Base-by-base conservation (phyloP, 1,140 invertebrate genomes). In the Zaprionus ghesquierei region DNA sequence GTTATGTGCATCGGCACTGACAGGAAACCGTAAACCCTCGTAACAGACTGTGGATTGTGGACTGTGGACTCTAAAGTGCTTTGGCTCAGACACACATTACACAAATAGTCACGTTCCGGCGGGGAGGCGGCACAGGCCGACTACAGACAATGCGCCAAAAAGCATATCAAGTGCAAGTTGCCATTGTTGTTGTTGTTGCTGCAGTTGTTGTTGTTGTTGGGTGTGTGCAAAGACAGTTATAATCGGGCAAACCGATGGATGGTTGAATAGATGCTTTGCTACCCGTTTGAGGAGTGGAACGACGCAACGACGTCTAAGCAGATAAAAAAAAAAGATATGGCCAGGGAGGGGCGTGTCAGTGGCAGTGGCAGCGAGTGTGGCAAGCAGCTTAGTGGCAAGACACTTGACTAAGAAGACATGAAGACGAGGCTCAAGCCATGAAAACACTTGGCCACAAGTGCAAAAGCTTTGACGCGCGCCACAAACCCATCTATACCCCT, bases 61-160 rank as follows among this genome's bases (percentile, higher is more conserved):
- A 63, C 54, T 53, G 33, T 29, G 35, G 76, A 71, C 77, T 68
- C 49, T 76, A 66, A 79, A 68, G 66, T 66, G 80, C 35, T 20
- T 22, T 60, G 70, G 49, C 62, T 51, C 55, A 81, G 69, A 64
- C 54, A 76, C 54, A 76, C 66, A 75, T 77, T 63, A 77, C 63
- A 54, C 66, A 33, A 78, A 86, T 81, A 81, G 78, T 86, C 81
- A 87, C 82, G 82, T 81, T 68, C 68, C n/a, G n/a, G n/a, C n/a
- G n/a, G n/a, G 10, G 49, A 38, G 41, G 66, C 60, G 58, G 2
- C n/a, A 31, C 22, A 22, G n/a, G n/a, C n/a, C n/a, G 25, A 4
- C 1, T 4, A 20, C 10, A 49, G 60, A 50, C 41, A 66, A 56
- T 56, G 53, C 53, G 53, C 38, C 62, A 74, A 66, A 69, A 56